Percentiles rank a stretch among this genome's conserved stretches.
Conservation (phyloP, 2,113 vertebrate genomes). For the Promerops cafer region DNA sequence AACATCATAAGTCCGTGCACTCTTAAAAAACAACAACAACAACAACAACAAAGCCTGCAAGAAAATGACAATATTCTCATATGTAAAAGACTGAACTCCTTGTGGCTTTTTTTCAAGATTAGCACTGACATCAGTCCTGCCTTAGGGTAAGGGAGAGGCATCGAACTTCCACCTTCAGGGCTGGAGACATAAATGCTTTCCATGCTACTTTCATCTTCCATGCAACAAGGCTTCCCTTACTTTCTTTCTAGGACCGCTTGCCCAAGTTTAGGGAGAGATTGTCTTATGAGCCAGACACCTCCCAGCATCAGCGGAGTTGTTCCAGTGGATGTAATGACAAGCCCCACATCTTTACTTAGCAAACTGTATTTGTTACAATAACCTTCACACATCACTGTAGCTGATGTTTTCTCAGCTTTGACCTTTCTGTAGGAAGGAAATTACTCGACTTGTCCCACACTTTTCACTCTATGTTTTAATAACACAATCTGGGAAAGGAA, state of each 20-base stretch:
- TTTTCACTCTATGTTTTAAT: not conserved
- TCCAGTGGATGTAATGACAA: not conserved
- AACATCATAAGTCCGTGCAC: not conserved
- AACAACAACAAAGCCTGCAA: not conserved
- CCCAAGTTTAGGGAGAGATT: not conserved
- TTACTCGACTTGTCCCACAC: accelerated
- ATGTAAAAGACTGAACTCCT: not conserved
- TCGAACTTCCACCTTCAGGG: not conserved
- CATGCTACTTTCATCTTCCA: not conserved
- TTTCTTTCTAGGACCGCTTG: not conserved
- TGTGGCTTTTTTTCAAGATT: accelerated
- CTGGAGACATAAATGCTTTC: not conserved
- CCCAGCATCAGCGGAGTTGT: not conserved
- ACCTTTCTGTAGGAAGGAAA: not conserved
- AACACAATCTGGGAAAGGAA: not conserved
- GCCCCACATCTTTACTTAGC: not conserved
- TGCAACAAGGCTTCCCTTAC: not conserved
- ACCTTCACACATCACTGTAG: not conserved
- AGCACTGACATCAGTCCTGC: not conserved
- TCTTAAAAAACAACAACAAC: not conserved
- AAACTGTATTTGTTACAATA: not conserved
- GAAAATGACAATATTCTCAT: not conserved
- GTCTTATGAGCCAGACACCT: not conserved
- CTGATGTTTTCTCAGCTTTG: not conserved
- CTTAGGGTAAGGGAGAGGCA: not conserved